Conservation (phyloP, 1,140 invertebrate genomes). For the Brachionus asplanchnoidis region DNA sequence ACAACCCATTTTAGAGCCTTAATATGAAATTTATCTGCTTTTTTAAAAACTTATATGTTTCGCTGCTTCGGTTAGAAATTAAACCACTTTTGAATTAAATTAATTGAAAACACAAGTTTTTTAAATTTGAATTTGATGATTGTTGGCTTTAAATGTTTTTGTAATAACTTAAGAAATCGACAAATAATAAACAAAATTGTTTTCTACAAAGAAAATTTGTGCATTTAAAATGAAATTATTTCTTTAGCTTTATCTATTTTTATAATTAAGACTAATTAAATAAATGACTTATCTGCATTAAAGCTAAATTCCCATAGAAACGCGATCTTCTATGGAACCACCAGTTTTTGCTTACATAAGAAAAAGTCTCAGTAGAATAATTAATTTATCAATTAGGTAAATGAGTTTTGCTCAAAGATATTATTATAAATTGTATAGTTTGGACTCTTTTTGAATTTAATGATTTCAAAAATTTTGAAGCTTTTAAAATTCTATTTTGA, state of each 20-base stretch:
- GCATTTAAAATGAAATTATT: not conserved
- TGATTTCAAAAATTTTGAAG: not conserved
- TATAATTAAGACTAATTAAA: not conserved
- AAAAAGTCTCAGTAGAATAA: not conserved
- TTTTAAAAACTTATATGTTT: not conserved
- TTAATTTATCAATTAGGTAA: not conserved
- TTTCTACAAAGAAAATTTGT: not conserved
- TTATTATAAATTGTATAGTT: not conserved
- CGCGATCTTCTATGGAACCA: not conserved
- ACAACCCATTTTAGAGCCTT: not conserved
- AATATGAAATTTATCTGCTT: not conserved
- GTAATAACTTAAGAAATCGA: not conserved
- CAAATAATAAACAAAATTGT: not conserved
- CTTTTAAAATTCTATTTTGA: not conserved
- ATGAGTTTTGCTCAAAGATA: not conserved
- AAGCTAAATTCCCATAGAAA: not conserved
- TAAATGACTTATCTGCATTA: not conserved
- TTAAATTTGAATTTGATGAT: slow-evolving; percentile 31
- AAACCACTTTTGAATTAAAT: not conserved
- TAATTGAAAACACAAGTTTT: slow-evolving; percentile 30
- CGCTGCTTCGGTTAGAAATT: not conserved
- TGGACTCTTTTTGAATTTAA: no score
- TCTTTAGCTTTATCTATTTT: not conserved
- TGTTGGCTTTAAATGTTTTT: not conserved
- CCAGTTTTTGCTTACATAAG: not conserved